phyloP scores from a whole-genome alignment of 2,797 vertebrate genomes.

The Onychomys torridus region DNA sequence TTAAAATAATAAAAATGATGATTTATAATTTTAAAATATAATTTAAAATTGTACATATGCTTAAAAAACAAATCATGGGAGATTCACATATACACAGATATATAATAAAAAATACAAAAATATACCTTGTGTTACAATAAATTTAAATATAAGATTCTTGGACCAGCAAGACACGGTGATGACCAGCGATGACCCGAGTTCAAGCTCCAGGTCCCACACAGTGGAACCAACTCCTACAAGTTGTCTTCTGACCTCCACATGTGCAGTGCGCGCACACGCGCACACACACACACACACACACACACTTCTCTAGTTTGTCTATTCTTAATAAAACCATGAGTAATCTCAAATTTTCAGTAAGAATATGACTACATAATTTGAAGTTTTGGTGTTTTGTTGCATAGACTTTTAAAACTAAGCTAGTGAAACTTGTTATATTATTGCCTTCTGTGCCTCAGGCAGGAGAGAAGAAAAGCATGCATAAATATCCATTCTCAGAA shows the following conservation, averaged over 20 bases:
- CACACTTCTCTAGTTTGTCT: not conserved
- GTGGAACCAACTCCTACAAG: not conserved
- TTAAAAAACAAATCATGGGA: not conserved
- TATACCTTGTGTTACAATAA: conserved; percentile 20
- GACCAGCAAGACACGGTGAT: not conserved
- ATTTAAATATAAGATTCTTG: not conserved
- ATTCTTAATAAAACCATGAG: conserved; percentile 49
- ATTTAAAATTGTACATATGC: not conserved
- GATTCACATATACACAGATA: not conserved
- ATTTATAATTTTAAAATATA: not conserved
- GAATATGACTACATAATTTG: conserved; percentile 39
- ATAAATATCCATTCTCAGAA: conserved; percentile 41
- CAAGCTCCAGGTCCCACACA: not conserved
- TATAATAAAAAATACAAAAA: conserved; percentile 26
- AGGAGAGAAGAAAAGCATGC: not conserved
- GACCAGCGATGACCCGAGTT: not conserved
- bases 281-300: not conserved
- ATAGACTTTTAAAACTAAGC: conserved; percentile 30
- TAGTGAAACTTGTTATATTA: conserved; percentile 25
- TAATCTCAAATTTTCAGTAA: conserved; percentile 37
- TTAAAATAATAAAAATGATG: conserved; percentile 29
- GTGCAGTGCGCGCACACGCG: not conserved
- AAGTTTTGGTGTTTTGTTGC: not conserved
- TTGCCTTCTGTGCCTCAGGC: not conserved
- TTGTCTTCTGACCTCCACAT: not conserved